Conservation (phyloP, 2,888 invertebrate genomes). For the Nebria brevicollis region DNA sequence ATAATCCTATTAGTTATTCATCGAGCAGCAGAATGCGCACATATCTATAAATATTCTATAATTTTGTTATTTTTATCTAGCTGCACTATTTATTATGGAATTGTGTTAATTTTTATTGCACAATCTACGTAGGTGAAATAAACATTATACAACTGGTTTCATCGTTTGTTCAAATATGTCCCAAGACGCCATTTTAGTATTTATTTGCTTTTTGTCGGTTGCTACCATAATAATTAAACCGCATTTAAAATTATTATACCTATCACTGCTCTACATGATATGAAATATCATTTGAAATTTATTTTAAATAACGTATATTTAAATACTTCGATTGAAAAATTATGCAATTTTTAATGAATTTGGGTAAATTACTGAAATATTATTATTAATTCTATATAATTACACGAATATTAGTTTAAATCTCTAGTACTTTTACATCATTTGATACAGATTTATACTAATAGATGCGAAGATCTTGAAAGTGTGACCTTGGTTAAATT, state of each 20-base stretch:
- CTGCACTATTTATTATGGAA: neutral
- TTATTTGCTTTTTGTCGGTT: neutral
- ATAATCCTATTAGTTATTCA: neutral
- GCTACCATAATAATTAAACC: neutral
- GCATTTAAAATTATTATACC: neutral
- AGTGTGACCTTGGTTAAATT: too few species aligned
- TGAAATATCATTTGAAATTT: too few species aligned
- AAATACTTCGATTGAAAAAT: too few species aligned
- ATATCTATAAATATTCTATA: neutral
- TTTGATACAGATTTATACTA: too few species aligned
- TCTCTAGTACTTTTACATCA: too few species aligned
- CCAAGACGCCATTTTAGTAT: constrained; percentile 1
- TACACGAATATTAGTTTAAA: too few species aligned
- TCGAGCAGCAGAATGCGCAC: neutral
- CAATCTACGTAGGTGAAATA: neutral
- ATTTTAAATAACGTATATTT: too few species aligned
- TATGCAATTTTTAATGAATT: too few species aligned
- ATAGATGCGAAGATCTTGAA: too few species aligned
- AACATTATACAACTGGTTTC: neutral
- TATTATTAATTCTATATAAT: too few species aligned
- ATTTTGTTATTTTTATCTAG: neutral
- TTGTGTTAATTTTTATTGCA: neutral
- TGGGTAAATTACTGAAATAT: too few species aligned
- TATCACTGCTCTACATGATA: neutral
- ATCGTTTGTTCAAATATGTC: neutral